A percentile compares a stretch with the other conserved stretches of the same genome.
Conservation (phyloP, 2,888 invertebrate species). For the Sepiola atlantica region DNA sequence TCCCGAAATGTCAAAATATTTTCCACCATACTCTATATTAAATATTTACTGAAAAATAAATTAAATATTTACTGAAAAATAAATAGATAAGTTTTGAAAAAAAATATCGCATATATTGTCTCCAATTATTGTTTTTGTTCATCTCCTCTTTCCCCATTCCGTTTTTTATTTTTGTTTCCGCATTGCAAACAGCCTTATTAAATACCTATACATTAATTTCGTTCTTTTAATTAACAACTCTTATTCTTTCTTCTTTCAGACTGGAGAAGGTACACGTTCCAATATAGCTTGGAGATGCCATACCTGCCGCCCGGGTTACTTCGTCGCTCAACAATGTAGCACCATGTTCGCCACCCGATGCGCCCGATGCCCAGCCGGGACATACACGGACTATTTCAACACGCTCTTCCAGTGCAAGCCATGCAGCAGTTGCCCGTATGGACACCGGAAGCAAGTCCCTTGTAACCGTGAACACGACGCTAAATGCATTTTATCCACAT, state of each 20-base stretch:
- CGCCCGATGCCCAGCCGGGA: constrained; percentile 36
- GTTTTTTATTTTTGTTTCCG: too few species aligned
- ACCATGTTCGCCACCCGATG: neutral
- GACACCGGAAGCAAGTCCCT: neutral
- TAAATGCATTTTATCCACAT: neutral
- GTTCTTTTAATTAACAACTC: neutral
- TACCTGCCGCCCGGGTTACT: neutral
- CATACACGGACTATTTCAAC: neutral
- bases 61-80: too few species aligned
- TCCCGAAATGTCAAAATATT: too few species aligned
- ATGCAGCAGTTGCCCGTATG: neutral
- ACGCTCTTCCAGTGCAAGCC: neutral
- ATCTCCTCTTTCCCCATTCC: too few species aligned
- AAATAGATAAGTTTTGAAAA: too few species aligned
- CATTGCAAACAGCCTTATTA: too few species aligned
- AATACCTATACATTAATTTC: too few species aligned
- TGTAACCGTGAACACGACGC: neutral
- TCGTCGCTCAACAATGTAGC: neutral
- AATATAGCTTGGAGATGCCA: neutral
- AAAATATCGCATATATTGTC: too few species aligned
- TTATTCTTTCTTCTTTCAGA: neutral
- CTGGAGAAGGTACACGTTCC: neutral
- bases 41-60: too few species aligned
- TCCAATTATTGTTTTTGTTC: too few species aligned
- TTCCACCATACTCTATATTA: too few species aligned